Percentiles rank a stretch among this genome's conserved stretches.
Conservation (phyloP, 2,113 vertebrate genomes). For the Benitochromis conjunctus region DNA sequence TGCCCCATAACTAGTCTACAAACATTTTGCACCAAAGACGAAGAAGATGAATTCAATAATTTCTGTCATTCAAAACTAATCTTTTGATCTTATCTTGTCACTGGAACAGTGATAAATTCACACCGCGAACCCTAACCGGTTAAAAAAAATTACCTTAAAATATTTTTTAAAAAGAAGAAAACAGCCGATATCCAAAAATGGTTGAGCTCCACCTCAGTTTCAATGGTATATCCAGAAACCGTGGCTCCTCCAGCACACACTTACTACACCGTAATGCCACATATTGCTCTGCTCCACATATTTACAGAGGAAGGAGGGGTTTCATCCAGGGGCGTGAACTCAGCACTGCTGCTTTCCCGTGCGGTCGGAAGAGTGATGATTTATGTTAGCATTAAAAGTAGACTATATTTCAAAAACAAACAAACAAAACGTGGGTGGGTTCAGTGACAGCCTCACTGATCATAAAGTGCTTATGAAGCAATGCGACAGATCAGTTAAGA, state of each 20-base stretch:
- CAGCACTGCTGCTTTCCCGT: slow-evolving; percentile 28
- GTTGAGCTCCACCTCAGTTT: not conserved
- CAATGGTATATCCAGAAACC: not conserved
- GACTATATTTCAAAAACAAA: not conserved
- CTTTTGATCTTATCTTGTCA: not conserved
- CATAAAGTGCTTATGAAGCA: not conserved
- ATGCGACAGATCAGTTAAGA: not conserved
- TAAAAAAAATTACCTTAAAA: not conserved
- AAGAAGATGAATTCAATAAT: not conserved
- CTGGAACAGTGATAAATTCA: not conserved
- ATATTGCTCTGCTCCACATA: not conserved
- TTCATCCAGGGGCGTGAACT: slow-evolving; percentile 18
- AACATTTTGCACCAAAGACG: not conserved
- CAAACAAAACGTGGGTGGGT: not conserved
- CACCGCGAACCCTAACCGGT: not conserved
- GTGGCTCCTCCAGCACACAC: fast-evolving
- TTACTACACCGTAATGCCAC: not conserved
- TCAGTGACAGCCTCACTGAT: not conserved
- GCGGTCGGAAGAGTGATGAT: not conserved
- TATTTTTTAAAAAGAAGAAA: not conserved
- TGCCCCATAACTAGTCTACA: not conserved
- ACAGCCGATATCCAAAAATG: not conserved
- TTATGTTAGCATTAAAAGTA: not conserved
- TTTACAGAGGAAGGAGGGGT: not conserved
- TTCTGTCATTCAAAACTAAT: not conserved